These are phyloP conservation scores for Diabrotica balteata DNA, from an alignment of 2,888 invertebrate species.

Conservation along the genomic window DNA sequence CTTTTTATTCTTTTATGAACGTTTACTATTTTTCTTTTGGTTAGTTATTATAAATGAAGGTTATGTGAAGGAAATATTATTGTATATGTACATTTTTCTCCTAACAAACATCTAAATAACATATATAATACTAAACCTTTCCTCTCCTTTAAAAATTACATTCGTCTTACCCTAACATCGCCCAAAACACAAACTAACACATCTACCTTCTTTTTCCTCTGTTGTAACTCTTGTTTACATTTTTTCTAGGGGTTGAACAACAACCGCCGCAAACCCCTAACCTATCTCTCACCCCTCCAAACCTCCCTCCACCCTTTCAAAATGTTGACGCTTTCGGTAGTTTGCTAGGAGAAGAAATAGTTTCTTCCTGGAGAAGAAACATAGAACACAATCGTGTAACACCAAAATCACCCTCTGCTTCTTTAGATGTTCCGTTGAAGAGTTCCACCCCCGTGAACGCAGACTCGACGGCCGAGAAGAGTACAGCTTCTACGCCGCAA, in stretches of 20 bases:
- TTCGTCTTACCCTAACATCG: too few relatives aligned
- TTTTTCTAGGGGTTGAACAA: slow-evolving; percentile 37
- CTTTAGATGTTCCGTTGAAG: slow-evolving; percentile 54
- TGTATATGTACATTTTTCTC: too few relatives aligned
- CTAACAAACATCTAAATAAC: too few relatives aligned
- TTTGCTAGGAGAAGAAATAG: slow-evolving; percentile 82
- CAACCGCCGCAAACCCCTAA: slow-evolving; percentile 41
- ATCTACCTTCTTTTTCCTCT: slow-evolving; percentile 7
- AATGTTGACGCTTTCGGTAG: slow-evolving; percentile 77
- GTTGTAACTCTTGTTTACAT: slow-evolving; percentile 21
- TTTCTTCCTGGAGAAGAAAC: slow-evolving; percentile 78
- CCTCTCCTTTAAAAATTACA: too few relatives aligned
- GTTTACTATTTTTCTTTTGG: too few relatives aligned
- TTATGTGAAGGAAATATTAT: too few relatives aligned
- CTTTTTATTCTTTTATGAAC: too few relatives aligned
- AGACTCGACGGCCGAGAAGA: slow-evolving; percentile 56
- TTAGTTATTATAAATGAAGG: too few relatives aligned
- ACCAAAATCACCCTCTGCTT: slow-evolving; percentile 46
- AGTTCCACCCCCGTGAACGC: slow-evolving; percentile 61
- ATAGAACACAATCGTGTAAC: slow-evolving; percentile 63
- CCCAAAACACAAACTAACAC: too few relatives aligned
- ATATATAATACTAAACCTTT: too few relatives aligned
- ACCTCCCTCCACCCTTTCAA: slow-evolving; percentile 67
- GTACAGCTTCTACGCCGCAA: slow-evolving; percentile 62
- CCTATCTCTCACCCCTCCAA: slow-evolving; percentile 56